Evolutionary conservation across 2,797 vertebrate genomes (phyloP).

Genomic region (Benthosema pterotum): DNA sequence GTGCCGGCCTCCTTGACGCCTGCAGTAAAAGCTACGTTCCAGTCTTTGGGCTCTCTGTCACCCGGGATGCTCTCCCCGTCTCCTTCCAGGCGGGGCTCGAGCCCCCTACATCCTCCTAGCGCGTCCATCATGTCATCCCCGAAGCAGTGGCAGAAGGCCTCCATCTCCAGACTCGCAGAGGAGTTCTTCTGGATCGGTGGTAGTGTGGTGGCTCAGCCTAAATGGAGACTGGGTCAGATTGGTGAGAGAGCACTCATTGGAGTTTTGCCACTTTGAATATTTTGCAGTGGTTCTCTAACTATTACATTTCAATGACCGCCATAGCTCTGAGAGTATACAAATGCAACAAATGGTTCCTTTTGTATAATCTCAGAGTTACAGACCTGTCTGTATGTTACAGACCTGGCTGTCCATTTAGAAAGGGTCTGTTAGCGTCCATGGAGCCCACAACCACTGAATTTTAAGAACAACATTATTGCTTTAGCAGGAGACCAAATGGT

Average conservation of each 20-base stretch:
- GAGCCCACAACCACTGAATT: no score
- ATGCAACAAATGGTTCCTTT: no score
- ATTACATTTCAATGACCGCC: no score
- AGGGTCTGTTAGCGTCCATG: no score
- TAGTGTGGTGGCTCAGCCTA: slow-evolving; percentile 84
- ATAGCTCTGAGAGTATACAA: no score
- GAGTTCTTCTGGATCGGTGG: slow-evolving; percentile 93
- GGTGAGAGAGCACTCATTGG: slow-evolving; percentile 77
- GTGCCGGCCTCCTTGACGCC: slow-evolving; percentile 34
- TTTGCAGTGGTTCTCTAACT: no score
- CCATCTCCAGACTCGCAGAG: slow-evolving; percentile 86
- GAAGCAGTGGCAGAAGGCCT: slow-evolving; percentile 80
- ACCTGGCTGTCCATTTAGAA: no score
- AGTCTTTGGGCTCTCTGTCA: slow-evolving; percentile 60
- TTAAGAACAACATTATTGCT: not conserved
- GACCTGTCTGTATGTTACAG: no score
- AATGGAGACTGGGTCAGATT: slow-evolving; percentile 88
- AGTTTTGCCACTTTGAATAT: no score
- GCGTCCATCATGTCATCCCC: slow-evolving; percentile 78
- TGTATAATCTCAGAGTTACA: no score
- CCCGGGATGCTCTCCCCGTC: slow-evolving; percentile 56
- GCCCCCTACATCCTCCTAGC: slow-evolving; percentile 45
- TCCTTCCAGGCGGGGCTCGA: slow-evolving; percentile 25
- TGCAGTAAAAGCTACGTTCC: slow-evolving; percentile 57
- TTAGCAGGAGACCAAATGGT: not conserved